Conservation (phyloP, 2,113 vertebrate genomes). For the Sigmodon hispidus region DNA sequence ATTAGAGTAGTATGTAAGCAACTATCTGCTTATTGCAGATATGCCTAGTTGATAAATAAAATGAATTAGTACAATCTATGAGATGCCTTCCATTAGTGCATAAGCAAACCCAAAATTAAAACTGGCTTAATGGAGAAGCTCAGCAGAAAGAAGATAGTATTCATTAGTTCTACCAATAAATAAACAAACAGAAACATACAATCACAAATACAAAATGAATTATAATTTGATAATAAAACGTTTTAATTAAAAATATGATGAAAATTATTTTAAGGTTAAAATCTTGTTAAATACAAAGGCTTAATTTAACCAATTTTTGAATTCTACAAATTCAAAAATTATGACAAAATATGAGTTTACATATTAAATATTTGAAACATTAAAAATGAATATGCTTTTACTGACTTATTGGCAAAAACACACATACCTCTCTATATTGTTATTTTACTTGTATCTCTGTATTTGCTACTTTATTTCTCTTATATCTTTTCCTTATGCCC, state of each 20-base stretch:
- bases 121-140: not conserved
- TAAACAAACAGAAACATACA: not conserved
- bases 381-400: not conserved
- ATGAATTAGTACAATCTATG: not conserved
- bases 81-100: not conserved
- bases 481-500: slow-evolving; percentile 53
- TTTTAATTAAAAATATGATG: not conserved
- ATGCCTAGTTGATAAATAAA: not conserved
- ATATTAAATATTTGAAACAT: not conserved
- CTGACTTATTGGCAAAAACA: not conserved
- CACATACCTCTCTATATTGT: not conserved
- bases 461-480: slow-evolving; percentile 43
- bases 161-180: not conserved
- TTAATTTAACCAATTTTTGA: not conserved
- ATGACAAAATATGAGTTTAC: not conserved
- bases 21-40: not conserved
- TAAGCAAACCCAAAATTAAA: not conserved
- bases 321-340: not conserved
- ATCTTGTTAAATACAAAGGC: not conserved
- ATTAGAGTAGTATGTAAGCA: not conserved
- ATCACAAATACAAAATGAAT: not conserved
- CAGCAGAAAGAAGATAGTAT: not conserved
- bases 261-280: not conserved
- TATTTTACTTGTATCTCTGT: slow-evolving; percentile 33
- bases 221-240: not conserved